phyloP scores from a whole-genome alignment of 2,113 vertebrate genomes.

The Haliaeetus leucogaster region DNA sequence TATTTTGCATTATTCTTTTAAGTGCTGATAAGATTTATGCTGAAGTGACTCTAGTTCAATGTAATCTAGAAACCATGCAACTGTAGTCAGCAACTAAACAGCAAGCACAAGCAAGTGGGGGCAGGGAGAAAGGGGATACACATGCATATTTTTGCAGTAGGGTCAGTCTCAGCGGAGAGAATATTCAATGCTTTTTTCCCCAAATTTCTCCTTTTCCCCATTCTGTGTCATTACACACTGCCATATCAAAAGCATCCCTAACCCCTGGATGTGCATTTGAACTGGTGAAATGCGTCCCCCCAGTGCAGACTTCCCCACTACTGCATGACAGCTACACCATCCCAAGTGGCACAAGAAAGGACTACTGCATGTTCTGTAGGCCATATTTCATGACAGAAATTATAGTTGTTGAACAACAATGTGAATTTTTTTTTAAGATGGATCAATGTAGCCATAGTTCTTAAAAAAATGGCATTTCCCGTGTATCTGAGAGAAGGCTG shows the following conservation, averaged over 20 bases:
- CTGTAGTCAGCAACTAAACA: background rate
- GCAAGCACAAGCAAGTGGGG: background rate
- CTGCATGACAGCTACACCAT: background rate
- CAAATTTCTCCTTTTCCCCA: background rate
- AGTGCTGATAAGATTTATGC: background rate
- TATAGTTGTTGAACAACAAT: rapidly evolving
- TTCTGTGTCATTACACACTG: background rate
- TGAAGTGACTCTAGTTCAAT: background rate
- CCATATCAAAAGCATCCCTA: background rate
- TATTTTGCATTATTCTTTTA: background rate
- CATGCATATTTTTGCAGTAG: background rate
- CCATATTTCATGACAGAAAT: background rate
- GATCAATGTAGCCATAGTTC: background rate
- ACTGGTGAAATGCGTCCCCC: background rate
- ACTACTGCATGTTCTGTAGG: background rate
- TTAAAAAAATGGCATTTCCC: background rate
- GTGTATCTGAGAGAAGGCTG: background rate
- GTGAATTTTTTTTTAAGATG: background rate
- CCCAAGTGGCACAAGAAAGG: background rate
- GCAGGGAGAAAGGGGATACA: background rate
- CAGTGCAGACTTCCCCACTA: background rate
- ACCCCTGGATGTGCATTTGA: background rate
- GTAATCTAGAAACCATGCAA: background rate
- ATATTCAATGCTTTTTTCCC: background rate
- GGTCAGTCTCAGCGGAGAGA: background rate